Percentiles rank a stretch among this genome's conserved stretches.
phyloP scores from a whole-genome alignment of 2,888 invertebrate genomes.

The Timema podura region DNA sequence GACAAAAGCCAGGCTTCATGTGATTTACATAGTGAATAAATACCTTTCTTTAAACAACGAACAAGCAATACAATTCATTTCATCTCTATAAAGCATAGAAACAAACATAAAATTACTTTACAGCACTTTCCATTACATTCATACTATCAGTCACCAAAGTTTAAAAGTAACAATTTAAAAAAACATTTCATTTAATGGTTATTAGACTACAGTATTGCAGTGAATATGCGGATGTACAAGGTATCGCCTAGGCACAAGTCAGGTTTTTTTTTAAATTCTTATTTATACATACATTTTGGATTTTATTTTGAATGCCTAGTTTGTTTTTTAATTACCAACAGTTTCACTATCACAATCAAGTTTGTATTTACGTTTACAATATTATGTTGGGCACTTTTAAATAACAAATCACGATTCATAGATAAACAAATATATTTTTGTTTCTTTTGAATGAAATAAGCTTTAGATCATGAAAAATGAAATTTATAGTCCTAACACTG shows the following conservation, averaged over 20 bases:
- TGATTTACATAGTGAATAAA: slow-evolving; percentile 12
- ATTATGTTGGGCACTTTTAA: slow-evolving; percentile 1
- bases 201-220: background rate
- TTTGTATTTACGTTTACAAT: slow-evolving; percentile 11
- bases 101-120: slow-evolving; percentile 12
- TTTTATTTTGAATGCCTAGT: slow-evolving; percentile 22
- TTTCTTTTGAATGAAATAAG: slow-evolving; percentile 17
- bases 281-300: slow-evolving; percentile 8
- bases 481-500: slow-evolving; percentile 18
- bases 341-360: slow-evolving; percentile 4
- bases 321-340: slow-evolving; percentile 1
- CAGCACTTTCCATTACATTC: slow-evolving; percentile 7
- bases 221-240: slow-evolving; percentile 7
- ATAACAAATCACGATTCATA: slow-evolving; percentile 3
- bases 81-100: slow-evolving; percentile 1
- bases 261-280: slow-evolving; percentile 15
- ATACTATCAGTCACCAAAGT: slow-evolving; percentile 3
- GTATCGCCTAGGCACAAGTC: slow-evolving; percentile 24
- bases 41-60: slow-evolving; percentile 10
- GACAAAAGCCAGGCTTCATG: slow-evolving; percentile 12
- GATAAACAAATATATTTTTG: too few relatives aligned
- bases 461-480: slow-evolving; percentile 12
- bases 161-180: background rate
- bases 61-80: background rate
- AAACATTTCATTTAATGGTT: background rate